Percentiles rank a stretch among this genome's conserved stretches.
These are phyloP conservation scores for Hyposoter dolosus DNA, from an alignment of 2,888 invertebrate genomes.

Conservation along the genomic window DNA sequence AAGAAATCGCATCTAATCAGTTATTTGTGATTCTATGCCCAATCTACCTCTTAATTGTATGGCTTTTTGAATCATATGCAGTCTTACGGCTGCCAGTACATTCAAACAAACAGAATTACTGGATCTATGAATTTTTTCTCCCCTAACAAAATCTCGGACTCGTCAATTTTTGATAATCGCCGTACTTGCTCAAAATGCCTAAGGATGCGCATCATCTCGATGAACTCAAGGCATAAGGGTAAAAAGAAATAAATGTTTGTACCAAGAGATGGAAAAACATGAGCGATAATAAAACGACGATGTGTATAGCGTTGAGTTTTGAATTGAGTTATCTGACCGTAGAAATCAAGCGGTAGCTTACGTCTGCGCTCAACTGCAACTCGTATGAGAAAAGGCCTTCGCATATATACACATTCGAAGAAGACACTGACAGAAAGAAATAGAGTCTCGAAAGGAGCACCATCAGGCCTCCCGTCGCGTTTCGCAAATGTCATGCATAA, in stretches of 20 bases:
- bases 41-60: conserved; percentile 15
- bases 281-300: conserved; percentile 40
- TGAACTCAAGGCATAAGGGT: conserved; percentile 36
- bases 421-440: conserved; percentile 49
- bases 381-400: conserved; percentile 50
- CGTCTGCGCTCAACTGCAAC: conserved; percentile 69
- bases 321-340: conserved; percentile 71
- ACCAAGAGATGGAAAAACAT: conserved; percentile 36
- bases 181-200: neutral
- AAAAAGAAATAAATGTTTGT: conserved; percentile 29
- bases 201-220: conserved; percentile 30
- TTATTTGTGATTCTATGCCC: neutral
- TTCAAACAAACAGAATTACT: neutral
- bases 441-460: conserved; percentile 61
- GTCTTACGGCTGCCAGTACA: neutral
- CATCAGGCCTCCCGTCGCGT: conserved; percentile 64
- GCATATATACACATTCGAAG: conserved; percentile 31
- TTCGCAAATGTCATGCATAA: conserved; percentile 71
- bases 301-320: conserved; percentile 61
- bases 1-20: neutral
- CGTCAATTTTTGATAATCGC: conserved; percentile 1
- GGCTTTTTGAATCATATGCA: neutral
- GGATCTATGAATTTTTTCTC: conserved; percentile 21
- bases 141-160: neutral
- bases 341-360: conserved; percentile 73